Base-by-base conservation (phyloP, 2,797 vertebrate species). In the Pelochelys cantorii region DNA sequence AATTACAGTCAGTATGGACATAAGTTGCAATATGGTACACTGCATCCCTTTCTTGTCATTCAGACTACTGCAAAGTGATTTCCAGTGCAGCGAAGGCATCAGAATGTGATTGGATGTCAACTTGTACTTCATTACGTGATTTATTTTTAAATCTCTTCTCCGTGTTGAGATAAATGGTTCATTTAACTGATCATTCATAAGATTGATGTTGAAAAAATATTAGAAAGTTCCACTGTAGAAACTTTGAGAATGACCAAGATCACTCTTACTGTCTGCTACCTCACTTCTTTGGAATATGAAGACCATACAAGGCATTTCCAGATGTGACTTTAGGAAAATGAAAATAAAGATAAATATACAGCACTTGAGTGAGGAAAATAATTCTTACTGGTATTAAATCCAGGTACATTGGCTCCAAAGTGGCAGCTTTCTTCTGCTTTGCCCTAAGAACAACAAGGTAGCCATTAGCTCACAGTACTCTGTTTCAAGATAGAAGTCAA, bases 401-500 rank as follows among this genome's bases (percentile, higher is more conserved):
- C 48, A 90, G 2, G 18, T 79, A 75, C 13, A 42, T 9, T 84
- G 52, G 37, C 54, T 9, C 29, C 42, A 77, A 77, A 77, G 7
- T 52, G 12, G 42, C 27, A 77, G 42, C 65, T 77, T 77, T 52
- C 22, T 52, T 14, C 13, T 25, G 42, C 25, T 25, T 77, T 2
- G 6, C 14, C 25, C 23, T 77, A 48, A 48, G 42, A 77, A 25
- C 1, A 81, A 54, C 12, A 62, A 84, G 55, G 77, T 2, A 3
- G 5, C 54, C 31, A 13, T n/a, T 71, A 56, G 9, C 3, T 93
- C 52, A 18, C 11, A 86, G 42, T 68, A 42, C 37, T 29, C 37
- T 54, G 29, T 37, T 87, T 94, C 84, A 84, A 71, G 93, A 84
- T 29, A 89, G 23, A 92, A 86, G 29, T 87, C 31, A 65, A 52